A percentile compares a stretch with the other conserved stretches of the same genome.
These are phyloP conservation scores for Trichonephila clavipes DNA, from an alignment of 1,140 invertebrate genomes.

Conservation along the genomic window DNA sequence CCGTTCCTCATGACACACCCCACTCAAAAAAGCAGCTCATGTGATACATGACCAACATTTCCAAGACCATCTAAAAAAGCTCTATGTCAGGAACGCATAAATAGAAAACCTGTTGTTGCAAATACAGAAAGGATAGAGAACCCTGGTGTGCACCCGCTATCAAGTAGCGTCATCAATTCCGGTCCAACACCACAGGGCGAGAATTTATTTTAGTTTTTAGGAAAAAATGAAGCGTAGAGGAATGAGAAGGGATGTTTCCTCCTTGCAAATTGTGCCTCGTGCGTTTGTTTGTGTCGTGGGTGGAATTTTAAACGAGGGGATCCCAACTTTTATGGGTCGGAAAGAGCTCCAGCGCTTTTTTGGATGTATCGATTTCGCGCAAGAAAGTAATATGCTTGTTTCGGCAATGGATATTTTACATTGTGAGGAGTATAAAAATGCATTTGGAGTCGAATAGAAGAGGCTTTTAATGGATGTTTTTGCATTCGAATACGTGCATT, in stretches of 20 bases:
- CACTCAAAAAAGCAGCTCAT: not conserved
- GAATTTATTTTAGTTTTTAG: not conserved
- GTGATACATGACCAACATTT: not conserved
- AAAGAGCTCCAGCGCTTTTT: no score
- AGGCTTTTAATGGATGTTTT: no score
- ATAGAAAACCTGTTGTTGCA: not conserved
- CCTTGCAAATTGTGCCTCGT: not conserved
- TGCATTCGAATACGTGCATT: no score
- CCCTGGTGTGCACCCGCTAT: not conserved
- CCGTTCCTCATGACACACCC: no score
- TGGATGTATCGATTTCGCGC: not conserved
- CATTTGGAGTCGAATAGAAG: no score
- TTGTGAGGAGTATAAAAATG: no score
- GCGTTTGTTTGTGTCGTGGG: not conserved
- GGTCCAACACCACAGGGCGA: not conserved
- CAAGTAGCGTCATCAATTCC: not conserved
- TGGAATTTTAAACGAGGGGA: not conserved
- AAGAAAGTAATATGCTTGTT: not conserved
- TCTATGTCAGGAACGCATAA: not conserved
- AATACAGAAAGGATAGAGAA: not conserved
- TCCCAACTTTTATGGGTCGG: not conserved
- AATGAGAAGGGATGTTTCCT: not conserved
- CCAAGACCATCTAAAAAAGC: not conserved
- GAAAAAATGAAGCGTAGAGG: not conserved
- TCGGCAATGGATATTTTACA: no score